Evolutionary conservation across 2,888 invertebrate species (phyloP).

Genomic region (Ophioninae sp.): DNA sequence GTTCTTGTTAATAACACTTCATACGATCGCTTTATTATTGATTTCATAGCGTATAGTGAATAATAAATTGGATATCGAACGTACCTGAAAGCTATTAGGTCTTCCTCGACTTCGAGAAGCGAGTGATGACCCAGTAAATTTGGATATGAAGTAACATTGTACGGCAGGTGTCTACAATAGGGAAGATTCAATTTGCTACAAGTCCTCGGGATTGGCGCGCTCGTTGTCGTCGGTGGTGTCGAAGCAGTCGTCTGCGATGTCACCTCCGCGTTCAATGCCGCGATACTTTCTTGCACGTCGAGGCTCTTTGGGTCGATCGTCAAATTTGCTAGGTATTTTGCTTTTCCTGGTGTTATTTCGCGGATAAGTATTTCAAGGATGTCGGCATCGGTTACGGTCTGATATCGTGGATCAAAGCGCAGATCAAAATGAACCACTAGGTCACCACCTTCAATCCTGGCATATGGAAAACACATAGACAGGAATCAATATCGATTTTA

Average conservation of each 20-base stretch:
- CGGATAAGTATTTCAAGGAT: slow-evolving; percentile 86
- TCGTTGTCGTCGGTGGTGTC: slow-evolving; percentile 80
- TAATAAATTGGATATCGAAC: slow-evolving; percentile 17
- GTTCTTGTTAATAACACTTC: too few species aligned
- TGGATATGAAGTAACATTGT: slow-evolving; percentile 92
- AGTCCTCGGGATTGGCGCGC: slow-evolving; percentile 85
- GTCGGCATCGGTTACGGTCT: slow-evolving; percentile 86
- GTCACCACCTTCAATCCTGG: slow-evolving; percentile 86
- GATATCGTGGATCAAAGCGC: slow-evolving; percentile 89
- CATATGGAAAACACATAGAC: slow-evolving; percentile 45
- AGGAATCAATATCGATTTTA: neutral
- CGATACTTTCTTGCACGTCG: slow-evolving; percentile 84
- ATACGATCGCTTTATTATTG: too few species aligned
- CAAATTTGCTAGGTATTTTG: slow-evolving; percentile 85
- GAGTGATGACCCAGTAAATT: slow-evolving; percentile 88
- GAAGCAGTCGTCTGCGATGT: slow-evolving; percentile 76
- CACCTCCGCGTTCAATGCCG: slow-evolving; percentile 78
- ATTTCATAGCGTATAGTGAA: too few species aligned
- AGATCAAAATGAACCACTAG: slow-evolving; percentile 93
- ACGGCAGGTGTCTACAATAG: slow-evolving; percentile 88
- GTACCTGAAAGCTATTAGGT: slow-evolving; percentile 89
- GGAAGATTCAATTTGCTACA: slow-evolving; percentile 86
- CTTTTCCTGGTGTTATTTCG: slow-evolving; percentile 84
- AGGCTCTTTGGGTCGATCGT: slow-evolving; percentile 86
- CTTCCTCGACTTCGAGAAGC: slow-evolving; percentile 86